Evolutionary conservation across 2,113 vertebrate genomes (phyloP).

Genomic region (Phylloscopus trochiloides): DNA sequence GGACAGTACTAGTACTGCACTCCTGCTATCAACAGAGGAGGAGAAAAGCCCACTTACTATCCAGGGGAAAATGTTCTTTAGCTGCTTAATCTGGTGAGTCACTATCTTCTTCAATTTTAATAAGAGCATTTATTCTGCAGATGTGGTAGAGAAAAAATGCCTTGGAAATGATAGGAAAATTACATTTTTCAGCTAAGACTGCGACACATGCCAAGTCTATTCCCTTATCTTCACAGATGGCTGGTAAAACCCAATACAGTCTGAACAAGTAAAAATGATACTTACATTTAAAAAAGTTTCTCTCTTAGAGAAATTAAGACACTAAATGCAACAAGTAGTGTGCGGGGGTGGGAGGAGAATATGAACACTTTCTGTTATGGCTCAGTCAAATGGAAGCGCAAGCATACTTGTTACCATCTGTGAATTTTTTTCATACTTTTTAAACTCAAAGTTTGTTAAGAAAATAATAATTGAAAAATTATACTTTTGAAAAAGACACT

Average conservation of each 20-base stretch:
- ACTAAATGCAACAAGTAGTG: neutral
- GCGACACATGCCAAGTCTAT: neutral
- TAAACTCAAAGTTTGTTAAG: constrained; percentile 4
- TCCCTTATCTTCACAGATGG: constrained; percentile 48
- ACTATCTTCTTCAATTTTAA: constrained; percentile 20
- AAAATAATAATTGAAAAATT: neutral
- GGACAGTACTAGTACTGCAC: neutral
- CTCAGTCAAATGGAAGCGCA: neutral
- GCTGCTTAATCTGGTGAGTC: constrained; percentile 31
- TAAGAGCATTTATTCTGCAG: constrained; percentile 13
- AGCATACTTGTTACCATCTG: constrained; percentile 13
- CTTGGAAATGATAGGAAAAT: constrained; percentile 4
- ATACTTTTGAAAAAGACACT: neutral
- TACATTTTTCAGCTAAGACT: constrained; percentile 1
- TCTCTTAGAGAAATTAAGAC: constrained; percentile 30
- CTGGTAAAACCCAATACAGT: neutral
- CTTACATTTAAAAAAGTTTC: constrained; percentile 13
- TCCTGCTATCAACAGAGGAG: neutral
- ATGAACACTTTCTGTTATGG: constrained; percentile 17
- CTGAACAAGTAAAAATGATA: constrained; percentile 21
- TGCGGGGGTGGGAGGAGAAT: neutral
- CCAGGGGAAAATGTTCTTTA: neutral
- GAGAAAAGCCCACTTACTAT: neutral
- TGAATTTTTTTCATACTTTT: neutral
- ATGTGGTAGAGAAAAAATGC: neutral